These are phyloP conservation scores for Bombus waltoni DNA, from an alignment of 1,140 invertebrate genomes.

Conservation along the genomic window DNA sequence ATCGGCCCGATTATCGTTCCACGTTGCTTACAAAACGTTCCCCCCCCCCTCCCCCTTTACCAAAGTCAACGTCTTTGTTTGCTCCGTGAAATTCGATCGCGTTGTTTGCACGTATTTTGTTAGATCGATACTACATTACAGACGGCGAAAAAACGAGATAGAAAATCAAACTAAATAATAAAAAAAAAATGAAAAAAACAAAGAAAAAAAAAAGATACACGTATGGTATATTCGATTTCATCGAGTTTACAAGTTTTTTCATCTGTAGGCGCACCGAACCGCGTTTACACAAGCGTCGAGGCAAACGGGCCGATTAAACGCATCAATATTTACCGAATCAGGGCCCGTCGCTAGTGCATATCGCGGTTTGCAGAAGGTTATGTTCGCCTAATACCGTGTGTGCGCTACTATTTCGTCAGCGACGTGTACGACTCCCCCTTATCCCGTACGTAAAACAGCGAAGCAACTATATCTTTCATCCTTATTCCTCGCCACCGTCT, in stretches of 20 bases:
- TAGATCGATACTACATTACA: no score
- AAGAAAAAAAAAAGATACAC: neutral
- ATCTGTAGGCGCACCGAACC: conserved; percentile 58
- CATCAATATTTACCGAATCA: conserved; percentile 76
- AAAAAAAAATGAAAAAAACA: no score
- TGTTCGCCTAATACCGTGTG: conserved; percentile 27
- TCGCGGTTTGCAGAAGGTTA: conserved; percentile 47
- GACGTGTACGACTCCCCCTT: no score
- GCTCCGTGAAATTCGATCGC: neutral
- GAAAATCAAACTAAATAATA: neutral
- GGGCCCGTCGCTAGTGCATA: conserved; percentile 52
- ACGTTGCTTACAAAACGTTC: conserved; percentile 1
- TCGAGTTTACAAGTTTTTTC: conserved; percentile 61
- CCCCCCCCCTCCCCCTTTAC: neutral
- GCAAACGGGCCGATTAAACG: conserved; percentile 76
- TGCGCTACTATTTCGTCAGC: conserved; percentile 6
- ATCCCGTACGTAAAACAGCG: no score
- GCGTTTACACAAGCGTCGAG: conserved; percentile 51
- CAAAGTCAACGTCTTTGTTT: neutral
- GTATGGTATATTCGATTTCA: neutral
- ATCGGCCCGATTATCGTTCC: conserved; percentile 52
- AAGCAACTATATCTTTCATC: neutral
- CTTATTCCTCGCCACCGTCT: no score
- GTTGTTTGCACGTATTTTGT: neutral
- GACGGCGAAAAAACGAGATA: neutral